Evolutionary conservation across 2,797 vertebrate genomes (phyloP).

Genomic region (Luscinia megarhynchos): DNA sequence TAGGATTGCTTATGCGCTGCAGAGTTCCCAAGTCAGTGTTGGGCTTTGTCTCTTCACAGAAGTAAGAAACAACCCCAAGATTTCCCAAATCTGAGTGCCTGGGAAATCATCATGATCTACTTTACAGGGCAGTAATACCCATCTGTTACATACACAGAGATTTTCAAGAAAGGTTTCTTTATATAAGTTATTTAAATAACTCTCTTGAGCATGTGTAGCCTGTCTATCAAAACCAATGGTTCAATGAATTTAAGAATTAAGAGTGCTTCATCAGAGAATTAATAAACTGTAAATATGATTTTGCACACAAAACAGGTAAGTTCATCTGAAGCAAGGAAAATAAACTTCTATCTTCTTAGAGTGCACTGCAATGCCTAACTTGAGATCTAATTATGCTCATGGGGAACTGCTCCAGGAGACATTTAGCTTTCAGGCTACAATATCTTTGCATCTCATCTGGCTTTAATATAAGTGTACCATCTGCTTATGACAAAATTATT

Average conservation of each 20-base stretch:
- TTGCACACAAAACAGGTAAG: neutral
- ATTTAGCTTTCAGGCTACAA: neutral
- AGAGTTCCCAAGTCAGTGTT: neutral
- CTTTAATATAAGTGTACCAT: neutral
- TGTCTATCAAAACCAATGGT: neutral
- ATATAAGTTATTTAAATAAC: neutral
- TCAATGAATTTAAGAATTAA: neutral
- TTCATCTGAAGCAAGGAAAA: neutral
- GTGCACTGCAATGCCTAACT: neutral
- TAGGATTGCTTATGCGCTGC: neutral
- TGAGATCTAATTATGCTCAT: neutral
- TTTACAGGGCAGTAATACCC: neutral
- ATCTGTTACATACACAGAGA: neutral
- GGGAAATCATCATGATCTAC: neutral
- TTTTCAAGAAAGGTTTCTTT: neutral
- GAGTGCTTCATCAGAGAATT: neutral
- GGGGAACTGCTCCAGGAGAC: neutral
- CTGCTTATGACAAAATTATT: slow-evolving; percentile 1
- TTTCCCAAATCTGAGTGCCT: neutral
- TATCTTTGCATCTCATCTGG: neutral
- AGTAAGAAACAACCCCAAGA: neutral
- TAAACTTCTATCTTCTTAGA: neutral
- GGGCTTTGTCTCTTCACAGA: neutral
- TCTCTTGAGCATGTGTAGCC: neutral
- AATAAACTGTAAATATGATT: neutral